Evolutionary conservation across 2,113 vertebrate genomes (phyloP).

Genomic region (Macrotis lagotis): DNA sequence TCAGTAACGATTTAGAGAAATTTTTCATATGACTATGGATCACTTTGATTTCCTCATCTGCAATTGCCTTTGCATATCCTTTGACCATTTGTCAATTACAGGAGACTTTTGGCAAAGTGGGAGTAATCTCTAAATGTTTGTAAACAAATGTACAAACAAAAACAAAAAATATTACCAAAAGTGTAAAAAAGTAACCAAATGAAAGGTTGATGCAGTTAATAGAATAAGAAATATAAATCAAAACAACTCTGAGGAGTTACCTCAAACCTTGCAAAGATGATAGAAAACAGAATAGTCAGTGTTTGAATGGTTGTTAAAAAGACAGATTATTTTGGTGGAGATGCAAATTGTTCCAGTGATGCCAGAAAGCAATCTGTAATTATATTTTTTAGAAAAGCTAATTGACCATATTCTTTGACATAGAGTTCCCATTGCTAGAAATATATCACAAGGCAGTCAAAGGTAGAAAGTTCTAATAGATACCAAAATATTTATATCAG

Average conservation of each 20-base stretch:
- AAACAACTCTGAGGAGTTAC: neutral
- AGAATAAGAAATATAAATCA: neutral
- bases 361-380: neutral
- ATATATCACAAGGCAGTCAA: neutral
- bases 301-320: neutral
- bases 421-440: neutral
- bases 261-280: neutral
- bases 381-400: neutral
- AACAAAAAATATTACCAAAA: neutral
- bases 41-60: too few species aligned
- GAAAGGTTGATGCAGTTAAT: neutral
- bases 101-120: neutral
- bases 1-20: too few species aligned
- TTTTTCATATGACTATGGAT: too few species aligned
- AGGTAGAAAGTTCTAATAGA: neutral
- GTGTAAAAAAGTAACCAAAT: neutral
- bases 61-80: too few species aligned
- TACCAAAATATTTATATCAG: neutral
- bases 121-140: neutral
- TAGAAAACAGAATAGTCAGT: neutral
- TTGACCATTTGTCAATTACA: too few species aligned
- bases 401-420: neutral
- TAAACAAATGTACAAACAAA: neutral
- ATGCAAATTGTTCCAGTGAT: neutral
- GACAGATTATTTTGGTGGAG: neutral